A percentile compares a stretch with the other conserved stretches of the same genome.
phyloP scores from a whole-genome alignment of 2,888 invertebrate genomes.

The Lepetodrilus schrolli region DNA sequence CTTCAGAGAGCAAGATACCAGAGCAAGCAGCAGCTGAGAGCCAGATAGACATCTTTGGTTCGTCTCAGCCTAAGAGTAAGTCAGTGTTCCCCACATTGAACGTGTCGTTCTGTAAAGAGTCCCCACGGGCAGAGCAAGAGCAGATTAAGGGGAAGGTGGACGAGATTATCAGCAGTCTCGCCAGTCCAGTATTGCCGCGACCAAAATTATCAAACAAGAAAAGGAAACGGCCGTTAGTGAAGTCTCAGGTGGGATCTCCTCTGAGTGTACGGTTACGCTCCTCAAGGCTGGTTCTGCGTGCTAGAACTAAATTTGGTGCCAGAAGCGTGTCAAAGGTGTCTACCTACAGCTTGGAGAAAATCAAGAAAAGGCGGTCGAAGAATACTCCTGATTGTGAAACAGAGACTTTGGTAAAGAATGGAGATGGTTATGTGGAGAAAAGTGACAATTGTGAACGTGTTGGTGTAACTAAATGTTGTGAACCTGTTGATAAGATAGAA shows the following conservation, averaged over 20 bases:
- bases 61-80: not conserved
- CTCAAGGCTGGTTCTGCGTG: constrained; percentile 21
- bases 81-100: not conserved
- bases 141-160: not conserved
- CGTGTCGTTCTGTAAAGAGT: constrained; percentile 21
- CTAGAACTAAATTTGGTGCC: constrained; percentile 11
- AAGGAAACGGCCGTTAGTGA: not conserved
- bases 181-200: not conserved
- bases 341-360: no score
- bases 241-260: not conserved
- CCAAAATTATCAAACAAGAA: no score
- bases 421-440: not conserved
- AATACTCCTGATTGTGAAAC: not conserved
- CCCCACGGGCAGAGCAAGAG: not conserved
- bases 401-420: not conserved
- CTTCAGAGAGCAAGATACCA: not conserved
- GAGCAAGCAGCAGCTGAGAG: not conserved
- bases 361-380: not conserved
- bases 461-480: not conserved
- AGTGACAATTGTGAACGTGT: not conserved
- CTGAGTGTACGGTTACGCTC: constrained; percentile 18
- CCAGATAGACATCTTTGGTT: not conserved
- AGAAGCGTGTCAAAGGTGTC: not conserved
- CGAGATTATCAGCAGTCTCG: not conserved
- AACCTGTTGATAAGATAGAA: not conserved